Conservation (phyloP, 1,140 invertebrate species). For the Leptopilina boulardi region DNA sequence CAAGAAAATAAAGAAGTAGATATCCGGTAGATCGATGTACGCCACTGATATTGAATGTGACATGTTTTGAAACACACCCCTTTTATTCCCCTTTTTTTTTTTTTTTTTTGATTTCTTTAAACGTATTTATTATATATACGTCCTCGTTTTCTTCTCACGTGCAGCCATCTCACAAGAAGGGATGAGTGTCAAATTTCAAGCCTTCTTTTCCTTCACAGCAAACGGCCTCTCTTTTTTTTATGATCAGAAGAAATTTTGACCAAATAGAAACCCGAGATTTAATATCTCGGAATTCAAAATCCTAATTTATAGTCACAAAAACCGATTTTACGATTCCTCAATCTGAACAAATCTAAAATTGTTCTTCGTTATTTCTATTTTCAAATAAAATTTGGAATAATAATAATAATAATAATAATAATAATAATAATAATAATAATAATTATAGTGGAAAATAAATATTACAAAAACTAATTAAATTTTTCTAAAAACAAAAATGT, state of each 20-base stretch:
- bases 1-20: constrained; percentile 40
- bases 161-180: constrained; percentile 62
- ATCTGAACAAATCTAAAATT: neutral
- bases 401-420: neutral
- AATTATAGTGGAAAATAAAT: too few species aligned
- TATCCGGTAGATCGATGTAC: constrained; percentile 67
- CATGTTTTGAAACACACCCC: constrained; percentile 76
- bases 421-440: too few species aligned
- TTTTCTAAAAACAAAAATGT: too few species aligned
- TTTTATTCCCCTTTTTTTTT: constrained; percentile 69
- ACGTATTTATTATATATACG: constrained; percentile 58
- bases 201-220: constrained; percentile 57
- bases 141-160: constrained; percentile 72
- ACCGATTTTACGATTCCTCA: neutral
- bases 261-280: constrained; percentile 63
- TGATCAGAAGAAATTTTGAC: constrained; percentile 73
- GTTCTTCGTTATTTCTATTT: neutral
- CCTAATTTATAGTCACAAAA: neutral
- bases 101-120: constrained; percentile 73
- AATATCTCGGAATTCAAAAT: neutral
- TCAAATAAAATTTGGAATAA: neutral
- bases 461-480: neutral
- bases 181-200: constrained; percentile 71
- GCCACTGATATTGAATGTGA: constrained; percentile 73
- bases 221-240: constrained; percentile 28